These are phyloP conservation scores for Ianthella basta DNA, from an alignment of 37 sponge, comb jelly and placozoan species.

Conservation along the genomic window DNA sequence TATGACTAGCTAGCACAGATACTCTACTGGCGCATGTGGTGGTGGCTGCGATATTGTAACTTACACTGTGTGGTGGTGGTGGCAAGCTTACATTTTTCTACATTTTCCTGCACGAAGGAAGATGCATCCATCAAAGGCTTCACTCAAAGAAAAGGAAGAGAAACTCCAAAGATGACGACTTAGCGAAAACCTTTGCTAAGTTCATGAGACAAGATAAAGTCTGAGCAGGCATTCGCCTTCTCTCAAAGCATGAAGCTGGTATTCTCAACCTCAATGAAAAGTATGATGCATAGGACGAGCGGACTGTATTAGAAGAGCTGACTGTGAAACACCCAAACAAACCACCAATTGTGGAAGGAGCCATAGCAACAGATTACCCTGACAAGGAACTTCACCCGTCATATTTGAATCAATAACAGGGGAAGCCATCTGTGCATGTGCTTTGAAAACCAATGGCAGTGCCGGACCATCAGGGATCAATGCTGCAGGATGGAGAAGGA, in stretches of 20 bases:
- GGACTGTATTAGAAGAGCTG: not conserved
- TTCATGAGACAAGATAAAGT: conserved; percentile 18
- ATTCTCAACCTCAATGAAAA: not conserved
- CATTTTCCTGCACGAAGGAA: not conserved
- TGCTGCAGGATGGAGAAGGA: not conserved
- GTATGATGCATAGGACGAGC: not conserved
- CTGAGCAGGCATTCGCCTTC: not conserved
- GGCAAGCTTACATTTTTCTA: too few species aligned
- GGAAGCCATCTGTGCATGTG: not conserved
- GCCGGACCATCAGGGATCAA: not conserved
- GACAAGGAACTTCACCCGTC: not conserved
- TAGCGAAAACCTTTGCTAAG: not conserved
- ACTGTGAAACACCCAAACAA: not conserved
- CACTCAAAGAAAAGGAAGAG: not conserved
- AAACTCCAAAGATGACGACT: not conserved
- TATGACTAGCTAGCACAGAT: too few species aligned
- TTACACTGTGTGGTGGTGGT: too few species aligned
- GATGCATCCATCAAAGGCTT: conserved; percentile 2
- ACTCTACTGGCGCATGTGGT: too few species aligned
- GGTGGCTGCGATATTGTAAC: too few species aligned
- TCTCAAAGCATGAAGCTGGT: not conserved
- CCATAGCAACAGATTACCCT: not conserved
- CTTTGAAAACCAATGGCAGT: not conserved
- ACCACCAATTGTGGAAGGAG: not conserved
- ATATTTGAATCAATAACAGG: conserved; percentile 1